These are phyloP conservation scores for Macrotus californicus DNA, from an alignment of 2,113 vertebrate genomes.

Conservation along the genomic window DNA sequence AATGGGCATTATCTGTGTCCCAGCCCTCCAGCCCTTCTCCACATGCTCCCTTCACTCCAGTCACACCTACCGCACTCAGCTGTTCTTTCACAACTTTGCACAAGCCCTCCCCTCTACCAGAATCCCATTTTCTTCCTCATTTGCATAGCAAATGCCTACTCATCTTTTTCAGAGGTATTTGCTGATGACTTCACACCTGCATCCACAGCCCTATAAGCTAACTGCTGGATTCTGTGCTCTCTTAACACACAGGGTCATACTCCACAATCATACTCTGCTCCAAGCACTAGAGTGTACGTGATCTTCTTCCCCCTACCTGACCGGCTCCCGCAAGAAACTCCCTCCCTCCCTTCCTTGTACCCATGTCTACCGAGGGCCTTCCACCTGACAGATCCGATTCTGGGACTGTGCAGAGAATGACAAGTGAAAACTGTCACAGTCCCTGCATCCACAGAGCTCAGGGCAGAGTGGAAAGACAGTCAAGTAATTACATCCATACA, in stretches of 20 bases:
- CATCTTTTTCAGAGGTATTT: constrained; percentile 8
- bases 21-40: background rate
- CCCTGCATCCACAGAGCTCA: background rate
- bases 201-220: background rate
- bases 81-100: background rate
- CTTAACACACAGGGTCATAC: background rate
- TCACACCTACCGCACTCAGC: background rate
- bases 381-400: background rate
- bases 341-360: background rate
- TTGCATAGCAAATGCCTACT: background rate
- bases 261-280: background rate
- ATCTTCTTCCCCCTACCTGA: background rate
- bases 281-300: background rate
- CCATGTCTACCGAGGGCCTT: background rate
- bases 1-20: background rate
- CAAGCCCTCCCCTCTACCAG: background rate
- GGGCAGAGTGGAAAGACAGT: background rate
- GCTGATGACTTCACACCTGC: constrained; percentile 29
- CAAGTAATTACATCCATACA: background rate
- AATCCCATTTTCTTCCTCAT: background rate
- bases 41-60: background rate
- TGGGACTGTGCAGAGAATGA: background rate
- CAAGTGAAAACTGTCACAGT: background rate
- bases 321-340: background rate
- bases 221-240: background rate